Evolutionary conservation across 1,140 invertebrate species (phyloP).

Genomic region (Elysia chlorotica): DNA sequence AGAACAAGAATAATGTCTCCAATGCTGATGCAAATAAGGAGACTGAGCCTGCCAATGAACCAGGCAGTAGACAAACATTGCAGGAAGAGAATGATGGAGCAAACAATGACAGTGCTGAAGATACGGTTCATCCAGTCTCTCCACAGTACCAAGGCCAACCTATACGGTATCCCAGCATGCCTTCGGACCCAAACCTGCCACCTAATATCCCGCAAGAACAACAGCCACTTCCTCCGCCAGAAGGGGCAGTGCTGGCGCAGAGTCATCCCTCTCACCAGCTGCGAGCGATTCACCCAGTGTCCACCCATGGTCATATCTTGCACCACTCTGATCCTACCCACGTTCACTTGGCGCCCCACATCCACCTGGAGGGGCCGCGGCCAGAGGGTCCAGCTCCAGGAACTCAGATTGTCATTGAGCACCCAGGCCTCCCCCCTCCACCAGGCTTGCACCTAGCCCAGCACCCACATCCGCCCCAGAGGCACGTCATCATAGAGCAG

Average conservation of each 20-base stretch:
- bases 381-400: not conserved
- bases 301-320: constrained; percentile 8
- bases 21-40: constrained; percentile 1
- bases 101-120: not conserved
- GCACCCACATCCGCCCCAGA: constrained; percentile 22
- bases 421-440: not conserved
- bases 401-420: constrained; percentile 16
- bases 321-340: constrained; percentile 17
- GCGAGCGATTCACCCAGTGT: not conserved
- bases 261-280: no score
- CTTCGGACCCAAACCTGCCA: constrained; percentile 17
- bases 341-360: constrained; percentile 8
- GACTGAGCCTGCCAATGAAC: not conserved
- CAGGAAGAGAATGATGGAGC: not conserved
- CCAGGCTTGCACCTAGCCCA: constrained; percentile 17
- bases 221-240: not conserved
- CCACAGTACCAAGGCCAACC: constrained; percentile 22
- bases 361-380: constrained; percentile 6
- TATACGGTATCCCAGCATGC: constrained; percentile 12
- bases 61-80: no score
- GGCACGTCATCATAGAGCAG: constrained; percentile 21
- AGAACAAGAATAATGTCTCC: constrained; percentile 1
- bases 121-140: constrained; percentile 10
- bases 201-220: not conserved
- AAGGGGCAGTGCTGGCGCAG: not conserved